Percentiles rank a stretch among this genome's conserved stretches.
phyloP scores from a whole-genome alignment of 1,140 invertebrate species.

The Brachionus plicatilis region DNA sequence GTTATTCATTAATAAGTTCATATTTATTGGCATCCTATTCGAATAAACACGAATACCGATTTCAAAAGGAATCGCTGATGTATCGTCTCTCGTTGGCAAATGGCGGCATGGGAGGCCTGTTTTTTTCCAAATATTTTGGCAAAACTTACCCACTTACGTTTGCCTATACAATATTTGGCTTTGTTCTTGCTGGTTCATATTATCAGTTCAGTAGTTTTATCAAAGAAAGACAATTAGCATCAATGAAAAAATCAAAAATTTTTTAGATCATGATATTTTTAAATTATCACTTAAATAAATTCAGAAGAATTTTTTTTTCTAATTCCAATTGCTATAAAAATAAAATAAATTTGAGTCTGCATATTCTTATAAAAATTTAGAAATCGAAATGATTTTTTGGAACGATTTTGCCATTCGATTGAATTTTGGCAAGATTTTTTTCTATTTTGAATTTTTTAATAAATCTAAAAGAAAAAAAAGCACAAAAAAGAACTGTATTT shows the following conservation, averaged over 20 bases:
- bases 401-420: no score
- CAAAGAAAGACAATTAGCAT: not conserved
- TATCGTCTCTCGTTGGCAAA: not conserved
- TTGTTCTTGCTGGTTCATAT: not conserved
- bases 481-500: no score
- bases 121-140: constrained; percentile 1
- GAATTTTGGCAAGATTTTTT: not conserved
- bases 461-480: no score
- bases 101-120: not conserved
- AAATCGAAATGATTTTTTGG: no score
- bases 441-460: no score
- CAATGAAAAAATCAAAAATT: not conserved
- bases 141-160: not conserved
- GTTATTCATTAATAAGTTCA: not conserved
- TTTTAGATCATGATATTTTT: not conserved
- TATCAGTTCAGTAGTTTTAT: not conserved
- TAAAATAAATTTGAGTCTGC: no score
- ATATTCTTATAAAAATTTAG: no score
- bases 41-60: not conserved
- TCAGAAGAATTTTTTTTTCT: not conserved
- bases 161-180: not conserved
- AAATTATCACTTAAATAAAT: not conserved
- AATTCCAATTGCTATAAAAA: not conserved
- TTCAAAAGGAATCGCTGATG: not conserved
- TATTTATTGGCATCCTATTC: not conserved